These are phyloP conservation scores for Notamacropus eugenii DNA, from an alignment of 2,797 vertebrate genomes.

Conservation along the genomic window DNA sequence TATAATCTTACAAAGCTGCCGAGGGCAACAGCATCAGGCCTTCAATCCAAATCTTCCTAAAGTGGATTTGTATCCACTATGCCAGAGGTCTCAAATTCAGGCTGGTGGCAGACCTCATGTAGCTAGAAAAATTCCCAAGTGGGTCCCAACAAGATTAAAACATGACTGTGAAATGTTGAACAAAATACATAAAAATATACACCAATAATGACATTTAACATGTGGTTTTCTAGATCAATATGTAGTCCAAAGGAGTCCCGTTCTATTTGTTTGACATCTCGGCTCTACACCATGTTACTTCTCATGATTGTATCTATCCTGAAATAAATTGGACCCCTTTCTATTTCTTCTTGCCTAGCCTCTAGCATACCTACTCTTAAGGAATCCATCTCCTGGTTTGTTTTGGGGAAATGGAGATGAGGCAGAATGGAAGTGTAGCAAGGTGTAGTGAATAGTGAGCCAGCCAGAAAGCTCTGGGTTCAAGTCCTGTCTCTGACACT, in stretches of 20 bases:
- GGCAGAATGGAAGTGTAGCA: neutral
- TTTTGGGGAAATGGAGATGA: neutral
- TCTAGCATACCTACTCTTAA: neutral
- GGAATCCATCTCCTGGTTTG: neutral
- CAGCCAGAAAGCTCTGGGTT: neutral
- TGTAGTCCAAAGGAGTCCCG: neutral
- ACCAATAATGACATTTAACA: neutral
- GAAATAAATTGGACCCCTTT: neutral
- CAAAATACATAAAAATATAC: neutral
- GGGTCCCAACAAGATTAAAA: neutral
- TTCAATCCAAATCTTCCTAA: neutral
- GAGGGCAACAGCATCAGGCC: neutral
- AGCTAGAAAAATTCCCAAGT: neutral
- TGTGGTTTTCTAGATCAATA: neutral
- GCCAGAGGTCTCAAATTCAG: neutral
- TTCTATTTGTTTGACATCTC: neutral
- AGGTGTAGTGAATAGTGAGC: neutral
- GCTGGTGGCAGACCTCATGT: neutral
- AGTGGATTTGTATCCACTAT: neutral
- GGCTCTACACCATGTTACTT: neutral
- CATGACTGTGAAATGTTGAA: neutral
- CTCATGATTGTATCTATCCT: neutral
- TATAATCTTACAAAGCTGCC: neutral
- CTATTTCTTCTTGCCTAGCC: neutral
- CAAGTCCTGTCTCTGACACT: neutral